Conservation (phyloP, 2,113 vertebrate species). For the Planiliza haematocheilus region DNA sequence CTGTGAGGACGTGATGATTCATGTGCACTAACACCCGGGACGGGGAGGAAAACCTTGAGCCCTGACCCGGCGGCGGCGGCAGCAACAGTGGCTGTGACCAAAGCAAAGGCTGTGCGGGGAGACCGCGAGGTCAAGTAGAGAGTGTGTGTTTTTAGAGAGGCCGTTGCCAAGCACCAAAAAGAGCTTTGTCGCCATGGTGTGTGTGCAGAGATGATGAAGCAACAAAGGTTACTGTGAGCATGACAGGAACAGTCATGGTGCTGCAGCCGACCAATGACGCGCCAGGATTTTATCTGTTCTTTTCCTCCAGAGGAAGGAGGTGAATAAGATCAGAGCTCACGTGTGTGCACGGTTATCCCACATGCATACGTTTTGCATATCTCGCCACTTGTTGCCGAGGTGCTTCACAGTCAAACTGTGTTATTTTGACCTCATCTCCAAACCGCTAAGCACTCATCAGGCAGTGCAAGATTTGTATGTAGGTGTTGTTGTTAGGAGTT, state of each 20-base stretch:
- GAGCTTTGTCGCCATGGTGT: slow-evolving; percentile 17
- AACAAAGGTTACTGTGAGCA: slow-evolving; percentile 47
- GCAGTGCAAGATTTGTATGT: neutral
- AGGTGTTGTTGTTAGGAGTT: slow-evolving; percentile 37
- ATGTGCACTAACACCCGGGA: slow-evolving; percentile 31
- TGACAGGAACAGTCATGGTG: slow-evolving; percentile 48
- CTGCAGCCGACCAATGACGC: slow-evolving; percentile 38
- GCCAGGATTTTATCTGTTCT: slow-evolving; percentile 24
- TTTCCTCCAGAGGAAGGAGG: slow-evolving; percentile 13
- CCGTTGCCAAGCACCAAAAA: slow-evolving; percentile 26
- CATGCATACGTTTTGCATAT: neutral
- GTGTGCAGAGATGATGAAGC: slow-evolving; percentile 34
- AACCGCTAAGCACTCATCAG: slow-evolving; percentile 12
- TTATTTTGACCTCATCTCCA: slow-evolving; percentile 14
- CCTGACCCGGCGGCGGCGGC: slow-evolving; percentile 35
- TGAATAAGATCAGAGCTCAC: slow-evolving; percentile 31
- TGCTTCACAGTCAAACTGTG: neutral
- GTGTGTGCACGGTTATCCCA: slow-evolving; percentile 5
- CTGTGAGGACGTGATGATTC: slow-evolving; percentile 46
- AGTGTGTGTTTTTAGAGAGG: slow-evolving; percentile 7
- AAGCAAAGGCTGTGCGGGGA: slow-evolving; percentile 14
- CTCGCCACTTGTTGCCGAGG: slow-evolving; percentile 43
- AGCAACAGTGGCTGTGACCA: slow-evolving; percentile 20
- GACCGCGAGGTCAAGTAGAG: slow-evolving; percentile 46
- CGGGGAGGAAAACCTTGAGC: slow-evolving; percentile 39